These are phyloP conservation scores for Paradisaea rubra DNA, from an alignment of 2,113 vertebrate species.

Conservation along the genomic window DNA sequence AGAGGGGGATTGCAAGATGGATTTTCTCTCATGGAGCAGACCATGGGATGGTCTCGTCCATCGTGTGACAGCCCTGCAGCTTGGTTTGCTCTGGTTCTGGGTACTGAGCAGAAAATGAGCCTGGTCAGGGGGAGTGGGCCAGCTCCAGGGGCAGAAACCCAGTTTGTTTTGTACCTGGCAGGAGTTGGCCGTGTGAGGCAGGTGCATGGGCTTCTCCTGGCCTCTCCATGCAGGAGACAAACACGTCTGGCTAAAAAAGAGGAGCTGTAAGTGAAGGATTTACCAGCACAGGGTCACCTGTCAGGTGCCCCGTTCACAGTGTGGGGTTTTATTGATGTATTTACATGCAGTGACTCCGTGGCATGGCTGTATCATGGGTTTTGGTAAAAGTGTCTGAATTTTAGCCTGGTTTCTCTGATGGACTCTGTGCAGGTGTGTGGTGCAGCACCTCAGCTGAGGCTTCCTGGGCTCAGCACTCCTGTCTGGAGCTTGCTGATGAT, in stretches of 20 bases:
- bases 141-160: neutral
- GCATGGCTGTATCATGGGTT: fast-evolving
- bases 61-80: fast-evolving
- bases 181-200: neutral
- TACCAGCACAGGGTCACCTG: fast-evolving
- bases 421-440: neutral
- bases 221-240: neutral
- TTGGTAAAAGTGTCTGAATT: neutral
- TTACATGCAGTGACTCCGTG: fast-evolving
- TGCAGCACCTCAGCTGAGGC: neutral
- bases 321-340: too few relatives aligned
- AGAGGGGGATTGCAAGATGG: fast-evolving
- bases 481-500: neutral
- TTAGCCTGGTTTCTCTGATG: fast-evolving
- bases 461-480: neutral
- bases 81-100: neutral
- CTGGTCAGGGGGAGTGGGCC: fast-evolving
- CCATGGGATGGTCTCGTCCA: neutral
- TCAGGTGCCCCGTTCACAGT: fast-evolving
- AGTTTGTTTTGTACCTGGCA: neutral
- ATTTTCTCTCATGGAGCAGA: neutral
- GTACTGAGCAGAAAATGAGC: neutral
- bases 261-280: neutral
- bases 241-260: fast-evolving
- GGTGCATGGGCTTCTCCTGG: fast-evolving